A percentile compares a stretch with the other conserved stretches of the same genome.
phyloP scores from a whole-genome alignment of 2,888 invertebrate species.

The Thereva unica region DNA sequence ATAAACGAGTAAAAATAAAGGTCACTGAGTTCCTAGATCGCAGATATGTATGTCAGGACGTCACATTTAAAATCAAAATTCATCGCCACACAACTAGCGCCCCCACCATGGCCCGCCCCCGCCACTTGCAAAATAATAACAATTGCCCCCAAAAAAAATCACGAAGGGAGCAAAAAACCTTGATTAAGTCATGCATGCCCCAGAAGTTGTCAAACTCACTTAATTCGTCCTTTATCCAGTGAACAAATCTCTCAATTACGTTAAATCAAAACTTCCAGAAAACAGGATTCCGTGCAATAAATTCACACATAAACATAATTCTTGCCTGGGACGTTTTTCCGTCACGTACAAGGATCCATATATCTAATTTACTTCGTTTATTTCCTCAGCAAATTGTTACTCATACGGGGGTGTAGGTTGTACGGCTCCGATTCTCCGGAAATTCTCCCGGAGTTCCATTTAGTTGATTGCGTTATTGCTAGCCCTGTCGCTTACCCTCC shows the following conservation, averaged over 20 bases:
- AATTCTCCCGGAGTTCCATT: conserved; percentile 30
- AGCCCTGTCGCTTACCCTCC: conserved; percentile 1
- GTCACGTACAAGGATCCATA: conserved; percentile 40
- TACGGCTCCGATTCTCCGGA: conserved; percentile 4
- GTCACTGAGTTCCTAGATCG: no score
- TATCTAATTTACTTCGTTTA: conserved; percentile 42
- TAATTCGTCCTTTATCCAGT: conserved; percentile 22
- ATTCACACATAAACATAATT: conserved; percentile 31
- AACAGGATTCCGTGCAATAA: conserved; percentile 32
- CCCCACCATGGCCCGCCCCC: no score
- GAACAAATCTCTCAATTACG: conserved; percentile 24
- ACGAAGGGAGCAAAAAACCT: no score
- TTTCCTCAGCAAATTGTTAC: conserved; percentile 37
- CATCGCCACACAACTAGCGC: no score
- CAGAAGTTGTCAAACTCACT: conserved; percentile 21
- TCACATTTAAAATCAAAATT: no score
- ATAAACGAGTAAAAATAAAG: no score
- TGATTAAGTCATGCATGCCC: background rate
- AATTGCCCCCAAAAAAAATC: no score
- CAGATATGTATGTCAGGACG: no score
- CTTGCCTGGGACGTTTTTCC: conserved; percentile 36
- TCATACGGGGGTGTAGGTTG: conserved; percentile 25
- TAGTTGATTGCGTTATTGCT: conserved; percentile 40
- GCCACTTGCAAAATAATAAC: no score
- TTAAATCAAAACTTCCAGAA: conserved; percentile 39